Conservation (phyloP, 2,797 vertebrate species). For the Ctenopoma kingsleyae region DNA sequence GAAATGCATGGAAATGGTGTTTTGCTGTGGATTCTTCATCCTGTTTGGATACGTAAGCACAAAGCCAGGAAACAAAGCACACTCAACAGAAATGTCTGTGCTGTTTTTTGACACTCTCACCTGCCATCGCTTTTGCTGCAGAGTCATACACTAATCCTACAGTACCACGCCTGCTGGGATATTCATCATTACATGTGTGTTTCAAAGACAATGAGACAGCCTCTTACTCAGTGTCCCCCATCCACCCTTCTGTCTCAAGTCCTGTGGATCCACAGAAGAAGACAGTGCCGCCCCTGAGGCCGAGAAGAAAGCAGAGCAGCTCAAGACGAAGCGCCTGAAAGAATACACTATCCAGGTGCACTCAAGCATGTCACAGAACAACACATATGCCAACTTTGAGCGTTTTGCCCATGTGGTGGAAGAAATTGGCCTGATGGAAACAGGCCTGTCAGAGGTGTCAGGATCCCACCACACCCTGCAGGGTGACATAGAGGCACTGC, state of each 20-base stretch:
- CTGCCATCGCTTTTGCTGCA: slow-evolving; percentile 64
- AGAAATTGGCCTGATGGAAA: slow-evolving; percentile 82
- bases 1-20: slow-evolving; percentile 65
- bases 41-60: slow-evolving; percentile 67
- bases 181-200: slow-evolving; percentile 57
- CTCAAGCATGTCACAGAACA: slow-evolving; percentile 90
- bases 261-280: too few species aligned
- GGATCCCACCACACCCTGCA: slow-evolving; percentile 82
- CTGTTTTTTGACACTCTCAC: slow-evolving; percentile 47
- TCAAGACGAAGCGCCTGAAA: slow-evolving; percentile 90
- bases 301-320: slow-evolving; percentile 83
- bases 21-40: slow-evolving; percentile 55
- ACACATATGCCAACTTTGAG: slow-evolving; percentile 91
- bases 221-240: slow-evolving; percentile 79
- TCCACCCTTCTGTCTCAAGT: slow-evolving; percentile 82
- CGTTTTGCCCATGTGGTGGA: slow-evolving; percentile 87
- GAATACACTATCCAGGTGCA: slow-evolving; percentile 93
- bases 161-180: slow-evolving; percentile 51
- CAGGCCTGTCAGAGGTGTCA: slow-evolving; percentile 74
- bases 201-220: slow-evolving; percentile 59
- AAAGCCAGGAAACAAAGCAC: slow-evolving; percentile 56
- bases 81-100: slow-evolving; percentile 45
- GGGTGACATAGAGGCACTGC: slow-evolving; percentile 88
- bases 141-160: slow-evolving; percentile 69
- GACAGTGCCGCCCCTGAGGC: too few species aligned